These are phyloP conservation scores for Hirtodrosophila alboralis DNA, from an alignment of 2,888 invertebrate genomes.

Conservation along the genomic window DNA sequence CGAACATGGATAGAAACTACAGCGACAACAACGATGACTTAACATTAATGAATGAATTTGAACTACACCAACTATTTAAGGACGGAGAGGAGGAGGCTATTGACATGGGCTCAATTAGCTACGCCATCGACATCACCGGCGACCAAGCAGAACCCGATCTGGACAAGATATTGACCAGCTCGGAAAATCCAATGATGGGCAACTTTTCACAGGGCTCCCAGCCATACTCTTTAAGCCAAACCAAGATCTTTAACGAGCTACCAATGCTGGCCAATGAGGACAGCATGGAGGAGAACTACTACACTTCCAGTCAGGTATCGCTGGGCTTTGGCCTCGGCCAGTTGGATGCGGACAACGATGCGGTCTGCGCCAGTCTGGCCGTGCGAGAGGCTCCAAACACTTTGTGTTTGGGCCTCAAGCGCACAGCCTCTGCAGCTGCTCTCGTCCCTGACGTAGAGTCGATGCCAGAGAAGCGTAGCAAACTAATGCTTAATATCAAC, in stretches of 20 bases:
- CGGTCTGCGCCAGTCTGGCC: constrained; percentile 19
- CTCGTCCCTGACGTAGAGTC: constrained; percentile 21
- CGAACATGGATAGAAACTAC: constrained; percentile 41
- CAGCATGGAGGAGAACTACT: constrained; percentile 36
- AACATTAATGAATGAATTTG: constrained; percentile 22
- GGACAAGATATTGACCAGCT: constrained; percentile 16
- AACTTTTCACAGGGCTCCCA: constrained; percentile 38
- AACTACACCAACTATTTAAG: constrained; percentile 8
- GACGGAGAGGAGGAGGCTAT: constrained; percentile 37
- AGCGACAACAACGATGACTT: constrained; percentile 49
- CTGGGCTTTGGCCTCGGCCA: constrained; percentile 51
- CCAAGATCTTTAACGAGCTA: constrained; percentile 43
- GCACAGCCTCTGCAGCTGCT: constrained; percentile 43
- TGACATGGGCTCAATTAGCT: constrained; percentile 42
- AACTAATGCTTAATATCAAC: constrained; percentile 51
- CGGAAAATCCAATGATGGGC: constrained; percentile 44
- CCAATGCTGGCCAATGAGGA: constrained; percentile 48
- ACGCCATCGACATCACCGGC: constrained; percentile 38
- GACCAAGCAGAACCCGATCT: constrained; percentile 16
- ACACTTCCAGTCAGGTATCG: constrained; percentile 49
- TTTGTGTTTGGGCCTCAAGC: constrained; percentile 44
- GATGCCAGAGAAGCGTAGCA: constrained; percentile 64
- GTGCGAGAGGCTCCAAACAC: constrained; percentile 16
- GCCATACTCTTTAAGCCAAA: constrained; percentile 28
- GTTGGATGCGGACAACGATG: constrained; percentile 19